Evolutionary conservation across 2,888 invertebrate species (phyloP).

Genomic region (Lasioglossum vierecki): DNA sequence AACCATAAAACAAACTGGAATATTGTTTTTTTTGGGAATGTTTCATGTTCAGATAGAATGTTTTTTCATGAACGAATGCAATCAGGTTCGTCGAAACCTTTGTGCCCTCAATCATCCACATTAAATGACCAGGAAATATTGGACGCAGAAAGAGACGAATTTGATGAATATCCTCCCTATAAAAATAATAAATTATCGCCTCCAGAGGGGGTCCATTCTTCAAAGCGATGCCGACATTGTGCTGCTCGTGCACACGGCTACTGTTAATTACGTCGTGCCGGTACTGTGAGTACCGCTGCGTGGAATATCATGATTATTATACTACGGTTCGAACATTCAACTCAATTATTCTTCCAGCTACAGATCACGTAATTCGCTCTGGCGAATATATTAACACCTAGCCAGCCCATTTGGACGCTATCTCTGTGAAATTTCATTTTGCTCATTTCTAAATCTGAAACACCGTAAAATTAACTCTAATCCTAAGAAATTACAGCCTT

Average conservation of each 20-base stretch:
- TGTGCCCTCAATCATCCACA: conserved; percentile 41
- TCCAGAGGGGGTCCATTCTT: conserved; percentile 62
- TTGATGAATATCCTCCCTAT: conserved; percentile 59
- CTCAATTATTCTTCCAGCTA: conserved; percentile 50
- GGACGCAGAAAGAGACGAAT: conserved; percentile 32
- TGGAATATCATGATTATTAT: conserved; percentile 55
- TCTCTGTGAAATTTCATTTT: not conserved
- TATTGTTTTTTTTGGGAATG: not conserved
- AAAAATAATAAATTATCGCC: conserved; percentile 73
- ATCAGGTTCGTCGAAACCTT: conserved; percentile 39
- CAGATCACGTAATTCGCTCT: conserved; percentile 12
- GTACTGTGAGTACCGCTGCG: conserved; percentile 47
- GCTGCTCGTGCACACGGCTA: conserved; percentile 63
- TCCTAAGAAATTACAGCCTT: not conserved
- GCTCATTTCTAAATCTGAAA: not conserved
- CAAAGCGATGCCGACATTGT: conserved; percentile 72
- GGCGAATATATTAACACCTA: conserved; percentile 24
- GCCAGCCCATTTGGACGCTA: not conserved
- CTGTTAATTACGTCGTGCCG: conserved; percentile 72
- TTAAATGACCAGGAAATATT: conserved; percentile 25
- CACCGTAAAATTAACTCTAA: conserved; percentile 1
- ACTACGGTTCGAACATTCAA: conserved; percentile 60
- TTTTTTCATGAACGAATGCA: conserved; percentile 31
- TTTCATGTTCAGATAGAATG: not conserved
- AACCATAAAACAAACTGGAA: not conserved